phyloP scores from a whole-genome alignment of 2,888 invertebrate species.

The Amiota mariae region DNA sequence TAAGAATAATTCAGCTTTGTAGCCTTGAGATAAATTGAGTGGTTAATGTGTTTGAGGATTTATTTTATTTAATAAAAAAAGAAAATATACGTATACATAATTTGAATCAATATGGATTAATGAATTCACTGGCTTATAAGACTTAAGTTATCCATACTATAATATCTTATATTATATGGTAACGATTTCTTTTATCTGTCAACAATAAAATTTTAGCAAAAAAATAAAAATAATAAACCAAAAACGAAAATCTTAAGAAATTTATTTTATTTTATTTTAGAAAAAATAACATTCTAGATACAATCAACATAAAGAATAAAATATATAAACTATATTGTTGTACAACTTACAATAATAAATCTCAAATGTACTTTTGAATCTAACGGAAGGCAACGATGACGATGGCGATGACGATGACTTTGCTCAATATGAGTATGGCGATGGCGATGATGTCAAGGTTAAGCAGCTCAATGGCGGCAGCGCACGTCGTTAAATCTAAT shows the following conservation, averaged over 20 bases:
- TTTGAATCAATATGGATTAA: neutral
- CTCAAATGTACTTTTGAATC: constrained; percentile 47
- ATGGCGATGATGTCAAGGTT: constrained; percentile 56
- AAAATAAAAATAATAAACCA: constrained; percentile 30
- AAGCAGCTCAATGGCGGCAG: constrained; percentile 54
- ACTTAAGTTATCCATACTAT: too few species aligned
- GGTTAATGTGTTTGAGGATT: too few species aligned
- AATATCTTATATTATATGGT: too few species aligned
- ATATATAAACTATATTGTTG: too few species aligned
- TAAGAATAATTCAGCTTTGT: too few species aligned
- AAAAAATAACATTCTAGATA: too few species aligned
- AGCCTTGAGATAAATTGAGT: too few species aligned
- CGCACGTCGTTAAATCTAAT: constrained; percentile 38
- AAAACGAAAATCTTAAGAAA: neutral
- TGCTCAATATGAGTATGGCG: neutral
- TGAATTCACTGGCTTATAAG: neutral
- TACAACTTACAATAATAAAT: too few species aligned
- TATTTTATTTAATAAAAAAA: too few species aligned
- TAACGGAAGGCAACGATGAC: constrained; percentile 39
- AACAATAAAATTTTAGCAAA: constrained; percentile 53
- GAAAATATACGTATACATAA: too few species aligned
- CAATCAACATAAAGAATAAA: too few species aligned
- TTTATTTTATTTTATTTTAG: neutral
- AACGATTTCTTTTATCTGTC: constrained; percentile 34
- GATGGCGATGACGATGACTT: constrained; percentile 13